Evolutionary conservation across 2,888 invertebrate genomes (phyloP).

Genomic region (Stegana nigrithorax): DNA sequence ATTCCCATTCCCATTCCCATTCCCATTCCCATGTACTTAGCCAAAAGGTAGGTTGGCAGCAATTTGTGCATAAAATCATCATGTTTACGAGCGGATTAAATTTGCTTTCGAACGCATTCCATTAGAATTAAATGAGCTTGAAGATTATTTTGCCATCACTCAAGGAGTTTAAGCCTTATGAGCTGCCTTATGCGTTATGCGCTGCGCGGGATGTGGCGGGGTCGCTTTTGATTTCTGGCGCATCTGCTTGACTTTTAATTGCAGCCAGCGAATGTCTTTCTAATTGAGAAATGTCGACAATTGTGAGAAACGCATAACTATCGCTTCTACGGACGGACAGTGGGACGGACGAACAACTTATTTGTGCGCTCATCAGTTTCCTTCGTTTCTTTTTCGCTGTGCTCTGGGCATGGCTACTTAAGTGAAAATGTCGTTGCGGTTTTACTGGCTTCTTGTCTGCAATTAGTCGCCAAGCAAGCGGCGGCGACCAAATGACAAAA

Average conservation of each 20-base stretch:
- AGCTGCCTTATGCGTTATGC: too few relatives aligned
- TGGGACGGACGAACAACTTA: conserved; percentile 28
- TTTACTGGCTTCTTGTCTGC: conserved; percentile 39
- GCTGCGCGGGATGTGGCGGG: too few relatives aligned
- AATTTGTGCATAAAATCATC: conserved; percentile 34
- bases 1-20: too few relatives aligned
- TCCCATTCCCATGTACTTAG: too few relatives aligned
- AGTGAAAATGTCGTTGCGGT: conserved; percentile 30
- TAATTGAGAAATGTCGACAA: background rate
- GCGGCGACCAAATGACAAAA: too few relatives aligned
- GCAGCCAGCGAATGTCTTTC: background rate
- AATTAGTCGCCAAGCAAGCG: conserved; percentile 56
- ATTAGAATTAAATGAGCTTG: conserved; percentile 57
- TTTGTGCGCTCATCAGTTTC: conserved; percentile 36
- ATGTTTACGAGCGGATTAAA: conserved; percentile 64
- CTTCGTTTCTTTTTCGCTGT: too few relatives aligned
- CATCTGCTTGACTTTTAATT: background rate
- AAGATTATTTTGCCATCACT: conserved; percentile 40
- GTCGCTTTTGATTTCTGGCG: too few relatives aligned
- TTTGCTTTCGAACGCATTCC: conserved; percentile 50
- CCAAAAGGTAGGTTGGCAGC: too few relatives aligned
- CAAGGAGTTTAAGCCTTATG: too few relatives aligned
- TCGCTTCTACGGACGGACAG: background rate
- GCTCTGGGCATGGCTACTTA: too few relatives aligned
- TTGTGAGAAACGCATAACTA: too few relatives aligned